phyloP scores from a whole-genome alignment of 2,888 invertebrate species.

The Falcaria lacertinaria region DNA sequence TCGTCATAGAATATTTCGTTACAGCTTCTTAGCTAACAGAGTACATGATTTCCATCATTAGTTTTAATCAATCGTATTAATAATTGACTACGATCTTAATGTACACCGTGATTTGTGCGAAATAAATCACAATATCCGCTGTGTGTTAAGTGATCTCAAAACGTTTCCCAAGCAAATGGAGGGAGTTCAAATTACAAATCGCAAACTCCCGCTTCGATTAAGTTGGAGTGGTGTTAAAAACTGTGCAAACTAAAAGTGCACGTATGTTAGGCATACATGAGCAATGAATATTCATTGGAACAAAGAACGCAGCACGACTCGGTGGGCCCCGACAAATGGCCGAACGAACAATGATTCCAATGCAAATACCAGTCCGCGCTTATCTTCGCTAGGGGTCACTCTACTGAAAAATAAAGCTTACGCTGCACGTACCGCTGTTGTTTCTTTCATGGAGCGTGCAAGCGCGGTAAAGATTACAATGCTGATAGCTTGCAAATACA shows the following conservation, averaged over 20 bases:
- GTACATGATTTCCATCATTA: no score
- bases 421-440: neutral
- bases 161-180: neutral
- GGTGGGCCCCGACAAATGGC: slow-evolving; percentile 40
- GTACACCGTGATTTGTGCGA: no score
- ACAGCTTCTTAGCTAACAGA: neutral
- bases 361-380: slow-evolving; percentile 51
- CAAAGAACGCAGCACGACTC: slow-evolving; percentile 29
- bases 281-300: slow-evolving; percentile 50
- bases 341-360: slow-evolving; percentile 50
- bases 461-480: neutral
- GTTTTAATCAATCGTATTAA: no score
- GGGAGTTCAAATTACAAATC: neutral
- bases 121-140: no score
- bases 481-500: neutral
- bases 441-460: neutral
- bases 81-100: no score
- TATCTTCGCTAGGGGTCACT: slow-evolving; percentile 29
- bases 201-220: neutral
- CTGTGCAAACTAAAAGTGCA: slow-evolving; percentile 2
- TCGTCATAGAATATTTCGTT: neutral
- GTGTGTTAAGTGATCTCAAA: neutral
- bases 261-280: slow-evolving; percentile 27
- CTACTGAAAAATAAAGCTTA: neutral
- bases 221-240: neutral